Base-by-base conservation (phyloP, 1,140 invertebrate species). In the Brachionus rotundiformis region DNA sequence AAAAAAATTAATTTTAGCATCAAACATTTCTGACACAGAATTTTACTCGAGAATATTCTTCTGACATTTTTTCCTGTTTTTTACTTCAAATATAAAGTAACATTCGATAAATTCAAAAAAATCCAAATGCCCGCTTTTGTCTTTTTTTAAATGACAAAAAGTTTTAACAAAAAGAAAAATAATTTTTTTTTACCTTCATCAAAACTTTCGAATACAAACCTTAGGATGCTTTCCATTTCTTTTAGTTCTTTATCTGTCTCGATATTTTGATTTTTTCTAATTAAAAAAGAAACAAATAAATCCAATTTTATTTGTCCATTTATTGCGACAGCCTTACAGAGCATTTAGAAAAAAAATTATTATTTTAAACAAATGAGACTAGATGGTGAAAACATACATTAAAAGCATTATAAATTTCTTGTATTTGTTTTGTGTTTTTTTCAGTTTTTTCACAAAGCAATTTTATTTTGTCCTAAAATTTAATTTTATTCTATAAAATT, bases 81-180 rank as follows among this genome's bases (percentile, higher is more conserved):
- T 63, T 11, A 10, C 29, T 63, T 63, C 59, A 63, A 63, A 63
- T 63, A 63, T 63, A 63, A 63, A 63, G 59, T 63, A 63, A 63
- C 59, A 63, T 31, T 27, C 3, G 3, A 63, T 27, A 63, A 63
- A 63, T 63, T 63, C 59, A 31, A 31, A 63, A 63, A 63, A 63
- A 29, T 63, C 59, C 29, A 63, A 31, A 29, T 63, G 25, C 1
- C 59, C 59, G 13, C 59, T 63, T 1, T 31, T 31, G 29, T 63
- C 59, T n/a, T 63, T 49, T 49, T 49, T 0, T 47, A 47, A 16
- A 29, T 29, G 29, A 63, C 13, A 29, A 0, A 29, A 63, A 63
- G 29, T 29, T 0, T 29, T 29, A 29, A 13, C 11, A 63, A 63
- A 63, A 63, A 63, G 13, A 63, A 63, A 31, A 61, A 11, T 29